A percentile compares a stretch with the other conserved stretches of the same genome.
phyloP scores from a whole-genome alignment of 2,888 invertebrate species.

The Caradrina kadenii region DNA sequence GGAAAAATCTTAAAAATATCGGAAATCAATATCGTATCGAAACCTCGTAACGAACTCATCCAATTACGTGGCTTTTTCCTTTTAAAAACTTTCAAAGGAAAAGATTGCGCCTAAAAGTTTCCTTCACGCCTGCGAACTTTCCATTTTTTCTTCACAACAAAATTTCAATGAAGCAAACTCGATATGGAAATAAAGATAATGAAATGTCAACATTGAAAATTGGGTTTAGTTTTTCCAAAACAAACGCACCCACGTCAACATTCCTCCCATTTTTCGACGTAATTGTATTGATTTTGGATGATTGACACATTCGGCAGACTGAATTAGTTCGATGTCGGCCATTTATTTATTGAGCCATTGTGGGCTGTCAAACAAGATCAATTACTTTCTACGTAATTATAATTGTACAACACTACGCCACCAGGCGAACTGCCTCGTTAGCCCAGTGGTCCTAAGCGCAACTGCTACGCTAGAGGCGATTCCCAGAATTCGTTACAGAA shows the following conservation, averaged over 20 bases:
- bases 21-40: slow-evolving; percentile 48
- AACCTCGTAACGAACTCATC: slow-evolving; percentile 42
- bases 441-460: no score
- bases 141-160: slow-evolving; percentile 23
- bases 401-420: no score
- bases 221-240: background rate
- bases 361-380: no score
- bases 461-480: no score
- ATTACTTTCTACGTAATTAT: no score
- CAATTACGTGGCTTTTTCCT: slow-evolving; percentile 43
- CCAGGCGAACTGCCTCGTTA: no score
- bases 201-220: slow-evolving; percentile 1
- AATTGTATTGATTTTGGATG: background rate
- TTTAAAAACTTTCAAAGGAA: slow-evolving; percentile 49
- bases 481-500: no score
- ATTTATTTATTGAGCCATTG: no score
- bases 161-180: background rate
- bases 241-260: background rate
- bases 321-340: no score
- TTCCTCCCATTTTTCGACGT: background rate
- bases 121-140: slow-evolving; percentile 4
- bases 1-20: slow-evolving; percentile 38
- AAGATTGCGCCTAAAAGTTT: slow-evolving; percentile 41
- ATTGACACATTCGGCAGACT: no score
- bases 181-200: slow-evolving; percentile 15